These are phyloP conservation scores for Phrynocephalus vlangalii DNA, from an alignment of 2,797 vertebrate species.

Conservation along the genomic window DNA sequence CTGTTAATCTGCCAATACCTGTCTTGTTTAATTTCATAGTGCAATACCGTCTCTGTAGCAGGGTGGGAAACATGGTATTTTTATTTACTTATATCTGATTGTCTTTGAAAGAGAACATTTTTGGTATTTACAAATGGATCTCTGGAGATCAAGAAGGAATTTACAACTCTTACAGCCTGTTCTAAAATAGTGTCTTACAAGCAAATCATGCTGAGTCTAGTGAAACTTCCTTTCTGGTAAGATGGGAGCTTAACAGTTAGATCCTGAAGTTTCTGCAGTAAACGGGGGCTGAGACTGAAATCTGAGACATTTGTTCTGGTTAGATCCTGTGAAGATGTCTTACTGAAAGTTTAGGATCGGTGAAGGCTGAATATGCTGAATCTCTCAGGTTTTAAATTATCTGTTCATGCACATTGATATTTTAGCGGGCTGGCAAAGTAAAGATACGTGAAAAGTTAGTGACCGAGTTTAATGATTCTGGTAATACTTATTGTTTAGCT, in stretches of 20 bases:
- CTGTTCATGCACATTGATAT: background rate
- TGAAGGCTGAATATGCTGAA: background rate
- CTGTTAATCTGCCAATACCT: background rate
- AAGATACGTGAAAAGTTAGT: background rate
- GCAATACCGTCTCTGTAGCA: background rate
- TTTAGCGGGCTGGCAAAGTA: background rate
- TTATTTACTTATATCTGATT: background rate
- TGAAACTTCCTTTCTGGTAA: constrained; percentile 6
- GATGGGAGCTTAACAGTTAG: background rate
- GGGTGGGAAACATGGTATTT: background rate
- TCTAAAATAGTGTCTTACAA: background rate
- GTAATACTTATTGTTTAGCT: background rate
- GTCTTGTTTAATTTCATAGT: background rate
- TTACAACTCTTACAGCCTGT: background rate
- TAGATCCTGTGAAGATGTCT: background rate
- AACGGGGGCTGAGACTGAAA: background rate
- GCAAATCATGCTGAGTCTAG: background rate
- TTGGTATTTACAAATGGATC: background rate
- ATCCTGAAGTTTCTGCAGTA: background rate
- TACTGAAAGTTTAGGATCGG: background rate
- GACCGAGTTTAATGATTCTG: background rate
- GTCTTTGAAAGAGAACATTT: background rate
- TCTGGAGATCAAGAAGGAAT: background rate
- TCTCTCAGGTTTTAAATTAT: background rate
- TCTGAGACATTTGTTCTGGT: background rate